phyloP scores from a whole-genome alignment of 2,113 vertebrate genomes.

The Vidua chalybeata region DNA sequence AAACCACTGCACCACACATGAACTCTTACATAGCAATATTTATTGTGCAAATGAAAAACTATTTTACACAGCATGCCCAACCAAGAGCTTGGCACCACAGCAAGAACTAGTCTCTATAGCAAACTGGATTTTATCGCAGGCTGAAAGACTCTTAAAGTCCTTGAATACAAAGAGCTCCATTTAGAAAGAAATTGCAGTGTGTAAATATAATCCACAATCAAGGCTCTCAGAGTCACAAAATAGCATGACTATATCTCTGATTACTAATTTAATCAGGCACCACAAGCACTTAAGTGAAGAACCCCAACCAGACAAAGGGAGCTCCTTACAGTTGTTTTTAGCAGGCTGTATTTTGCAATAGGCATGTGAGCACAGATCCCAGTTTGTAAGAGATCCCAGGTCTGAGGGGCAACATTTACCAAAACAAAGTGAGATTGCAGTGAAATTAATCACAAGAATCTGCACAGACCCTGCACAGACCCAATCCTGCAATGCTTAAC shows the following conservation, averaged over 20 bases:
- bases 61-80: neutral
- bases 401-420: constrained; percentile 10
- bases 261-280: constrained; percentile 75
- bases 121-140: constrained; percentile 56
- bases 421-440: neutral
- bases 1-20: constrained; percentile 17
- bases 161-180: constrained; percentile 73
- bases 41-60: constrained; percentile 12
- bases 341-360: constrained; percentile 1
- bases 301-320: constrained; percentile 56
- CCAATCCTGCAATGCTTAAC: neutral
- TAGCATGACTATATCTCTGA: constrained; percentile 72
- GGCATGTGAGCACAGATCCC: neutral
- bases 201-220: constrained; percentile 79
- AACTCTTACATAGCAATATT: constrained; percentile 15
- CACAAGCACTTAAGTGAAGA: constrained; percentile 66
- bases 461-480: neutral
- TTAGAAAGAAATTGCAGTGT: constrained; percentile 77
- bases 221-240: constrained; percentile 75
- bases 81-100: constrained; percentile 47
- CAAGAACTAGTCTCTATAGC: neutral
- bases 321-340: constrained; percentile 27
- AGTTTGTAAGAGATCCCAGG: constrained; percentile 17
- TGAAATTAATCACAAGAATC: neutral
- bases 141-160: constrained; percentile 63